phyloP scores from a whole-genome alignment of 1,140 invertebrate species.

The Globodera ellingtonae region DNA sequence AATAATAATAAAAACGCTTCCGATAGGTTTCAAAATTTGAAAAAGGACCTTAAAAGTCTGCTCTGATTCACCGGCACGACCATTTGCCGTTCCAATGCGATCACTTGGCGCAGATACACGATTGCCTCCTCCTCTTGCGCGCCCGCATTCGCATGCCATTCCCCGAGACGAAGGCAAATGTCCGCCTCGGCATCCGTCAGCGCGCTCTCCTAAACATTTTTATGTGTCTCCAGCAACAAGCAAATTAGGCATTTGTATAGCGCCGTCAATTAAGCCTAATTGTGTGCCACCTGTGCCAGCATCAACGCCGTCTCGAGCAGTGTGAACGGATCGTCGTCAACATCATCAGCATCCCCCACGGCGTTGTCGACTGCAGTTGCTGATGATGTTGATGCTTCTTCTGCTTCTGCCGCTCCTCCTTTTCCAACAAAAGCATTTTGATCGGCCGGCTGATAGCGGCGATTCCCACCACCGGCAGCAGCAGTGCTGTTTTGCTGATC shows the following conservation, averaged over 20 bases:
- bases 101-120: conserved; percentile 10
- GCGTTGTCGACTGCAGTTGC: no score
- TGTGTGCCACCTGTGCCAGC: neutral
- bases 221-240: neutral
- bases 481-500: no score
- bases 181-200: conserved; percentile 6
- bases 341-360: neutral
- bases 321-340: neutral
- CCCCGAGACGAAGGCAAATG: conserved; percentile 5
- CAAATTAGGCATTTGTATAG: neutral
- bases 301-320: neutral
- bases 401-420: no score
- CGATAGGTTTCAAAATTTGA: neutral
- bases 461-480: no score
- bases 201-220: neutral
- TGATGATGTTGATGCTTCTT: no score
- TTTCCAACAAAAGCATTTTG: no score
- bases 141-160: neutral
- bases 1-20: neutral
- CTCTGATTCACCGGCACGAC: neutral
- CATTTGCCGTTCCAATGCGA: neutral
- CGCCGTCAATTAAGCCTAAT: neutral
- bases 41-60: neutral
- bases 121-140: neutral
- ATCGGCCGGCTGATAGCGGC: no score